Evolutionary conservation across 2,113 vertebrate species (phyloP).

Genomic region (Aleadryas rufinucha): DNA sequence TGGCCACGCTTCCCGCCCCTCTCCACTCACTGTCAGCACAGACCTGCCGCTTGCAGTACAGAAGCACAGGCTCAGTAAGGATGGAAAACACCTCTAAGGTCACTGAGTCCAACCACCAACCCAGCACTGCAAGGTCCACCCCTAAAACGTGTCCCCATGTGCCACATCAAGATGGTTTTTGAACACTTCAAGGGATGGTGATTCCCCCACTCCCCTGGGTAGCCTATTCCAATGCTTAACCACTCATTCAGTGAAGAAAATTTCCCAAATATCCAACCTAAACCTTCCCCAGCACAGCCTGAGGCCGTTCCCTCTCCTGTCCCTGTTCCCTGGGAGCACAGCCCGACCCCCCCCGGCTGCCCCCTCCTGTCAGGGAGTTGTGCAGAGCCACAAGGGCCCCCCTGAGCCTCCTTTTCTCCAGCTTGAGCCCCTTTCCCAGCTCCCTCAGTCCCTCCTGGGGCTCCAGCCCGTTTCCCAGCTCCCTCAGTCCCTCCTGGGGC

Average conservation of each 20-base stretch:
- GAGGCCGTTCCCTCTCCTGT: not conserved
- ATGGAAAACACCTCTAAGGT: not conserved
- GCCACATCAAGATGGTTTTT: not conserved
- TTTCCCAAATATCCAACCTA: not conserved
- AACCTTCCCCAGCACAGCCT: fast-evolving
- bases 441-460: not conserved
- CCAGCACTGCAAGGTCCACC: not conserved
- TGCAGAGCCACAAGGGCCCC: not conserved
- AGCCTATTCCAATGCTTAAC: not conserved
- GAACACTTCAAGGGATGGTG: not conserved
- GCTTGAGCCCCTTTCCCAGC: not conserved
- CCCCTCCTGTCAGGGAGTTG: not conserved
- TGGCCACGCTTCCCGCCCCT: fast-evolving
- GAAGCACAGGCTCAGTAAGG: not conserved
- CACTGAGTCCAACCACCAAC: not conserved
- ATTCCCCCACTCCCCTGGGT: not conserved
- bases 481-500: not conserved
- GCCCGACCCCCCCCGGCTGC: fast-evolving
- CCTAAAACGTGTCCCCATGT: not conserved
- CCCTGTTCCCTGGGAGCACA: not conserved
- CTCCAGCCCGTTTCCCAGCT: not conserved
- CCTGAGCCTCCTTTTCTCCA: not conserved
- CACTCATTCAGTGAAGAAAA: not conserved
- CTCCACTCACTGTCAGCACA: not conserved
- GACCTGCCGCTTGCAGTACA: fast-evolving